Percentiles rank a stretch among this genome's conserved stretches.
Conservation (phyloP, 2,797 vertebrate genomes). For the Danio choprae region DNA sequence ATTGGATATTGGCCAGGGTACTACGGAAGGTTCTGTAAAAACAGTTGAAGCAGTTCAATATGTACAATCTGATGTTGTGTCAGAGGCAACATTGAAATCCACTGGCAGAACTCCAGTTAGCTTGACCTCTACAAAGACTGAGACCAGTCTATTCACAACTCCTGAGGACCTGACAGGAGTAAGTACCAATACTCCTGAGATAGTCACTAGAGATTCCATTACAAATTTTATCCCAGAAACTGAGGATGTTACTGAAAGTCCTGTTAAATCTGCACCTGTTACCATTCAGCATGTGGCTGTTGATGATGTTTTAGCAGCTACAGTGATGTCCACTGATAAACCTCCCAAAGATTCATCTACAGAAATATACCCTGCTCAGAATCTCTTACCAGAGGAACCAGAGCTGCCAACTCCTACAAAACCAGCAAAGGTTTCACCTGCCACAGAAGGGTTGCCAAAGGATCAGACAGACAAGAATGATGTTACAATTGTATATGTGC, state of each 20-base stretch:
- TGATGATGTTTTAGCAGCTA: conserved; percentile 24
- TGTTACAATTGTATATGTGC: background rate
- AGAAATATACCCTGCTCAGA: conserved; percentile 32
- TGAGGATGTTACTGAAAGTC: conserved; percentile 14
- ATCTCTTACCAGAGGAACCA: conserved; percentile 41
- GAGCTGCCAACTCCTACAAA: conserved; percentile 20
- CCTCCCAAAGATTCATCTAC: conserved; percentile 40
- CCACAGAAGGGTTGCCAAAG: conserved; percentile 33
- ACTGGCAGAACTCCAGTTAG: conserved; percentile 40
- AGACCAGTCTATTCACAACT: conserved; percentile 7
- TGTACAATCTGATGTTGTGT: conserved; percentile 4
- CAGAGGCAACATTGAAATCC: conserved; percentile 13
- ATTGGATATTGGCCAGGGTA: background rate
- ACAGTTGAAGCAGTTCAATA: conserved; percentile 8
- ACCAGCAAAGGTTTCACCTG: conserved; percentile 1
- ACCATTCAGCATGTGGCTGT: conserved; percentile 10
- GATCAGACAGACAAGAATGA: conserved; percentile 5
- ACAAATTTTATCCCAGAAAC: conserved; percentile 1
- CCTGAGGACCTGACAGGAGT: background rate
- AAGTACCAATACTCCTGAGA: background rate
- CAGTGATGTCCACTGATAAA: conserved; percentile 8
- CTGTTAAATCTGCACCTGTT: conserved; percentile 16
- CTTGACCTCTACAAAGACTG: conserved; percentile 37
- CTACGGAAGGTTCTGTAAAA: conserved; percentile 20
- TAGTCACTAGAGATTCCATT: background rate